A percentile compares a stretch with the other conserved stretches of the same genome.
Conservation (phyloP, 2,888 invertebrate genomes). For the Lasioglossum lativentre region DNA sequence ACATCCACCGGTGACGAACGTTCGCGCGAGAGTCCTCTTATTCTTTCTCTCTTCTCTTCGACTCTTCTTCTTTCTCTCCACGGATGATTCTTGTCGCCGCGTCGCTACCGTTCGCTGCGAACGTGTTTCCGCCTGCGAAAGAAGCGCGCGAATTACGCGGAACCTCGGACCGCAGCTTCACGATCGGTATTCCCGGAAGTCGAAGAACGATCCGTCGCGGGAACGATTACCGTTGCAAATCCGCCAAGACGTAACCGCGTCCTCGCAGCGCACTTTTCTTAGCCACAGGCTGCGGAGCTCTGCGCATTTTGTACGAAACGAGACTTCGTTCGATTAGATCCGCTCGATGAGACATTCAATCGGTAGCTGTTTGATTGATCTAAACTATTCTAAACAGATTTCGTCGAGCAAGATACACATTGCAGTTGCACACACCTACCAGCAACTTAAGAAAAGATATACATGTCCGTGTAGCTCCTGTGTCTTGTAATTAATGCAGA, state of each 20-base stretch:
- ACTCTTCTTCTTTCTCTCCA: not conserved
- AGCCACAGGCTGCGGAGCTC: not conserved
- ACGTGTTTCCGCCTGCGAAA: not conserved
- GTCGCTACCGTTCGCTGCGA: not conserved
- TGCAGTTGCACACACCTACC: no score
- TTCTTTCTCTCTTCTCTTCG: slow-evolving; percentile 1
- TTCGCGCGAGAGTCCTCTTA: slow-evolving; percentile 26
- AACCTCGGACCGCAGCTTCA: slow-evolving; percentile 61
- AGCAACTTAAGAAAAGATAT: no score
- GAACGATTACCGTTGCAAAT: slow-evolving; percentile 19
- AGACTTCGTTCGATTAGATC: not conserved
- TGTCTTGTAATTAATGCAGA: no score
- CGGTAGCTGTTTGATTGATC: not conserved
- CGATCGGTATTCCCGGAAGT: slow-evolving; percentile 74
- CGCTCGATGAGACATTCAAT: not conserved
- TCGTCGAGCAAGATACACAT: not conserved
- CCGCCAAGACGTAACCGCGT: slow-evolving; percentile 2
- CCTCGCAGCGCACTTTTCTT: not conserved
- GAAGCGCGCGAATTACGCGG: slow-evolving; percentile 64
- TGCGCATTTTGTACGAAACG: not conserved
- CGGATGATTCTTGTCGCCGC: not conserved
- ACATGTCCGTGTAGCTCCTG: no score
- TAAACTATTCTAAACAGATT: not conserved
- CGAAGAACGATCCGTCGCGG: slow-evolving; percentile 38
- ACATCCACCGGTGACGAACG: slow-evolving; percentile 63